A percentile compares a stretch with the other conserved stretches of the same genome.
phyloP scores from a whole-genome alignment of 2,888 invertebrate species.

The Eledona agricola region DNA sequence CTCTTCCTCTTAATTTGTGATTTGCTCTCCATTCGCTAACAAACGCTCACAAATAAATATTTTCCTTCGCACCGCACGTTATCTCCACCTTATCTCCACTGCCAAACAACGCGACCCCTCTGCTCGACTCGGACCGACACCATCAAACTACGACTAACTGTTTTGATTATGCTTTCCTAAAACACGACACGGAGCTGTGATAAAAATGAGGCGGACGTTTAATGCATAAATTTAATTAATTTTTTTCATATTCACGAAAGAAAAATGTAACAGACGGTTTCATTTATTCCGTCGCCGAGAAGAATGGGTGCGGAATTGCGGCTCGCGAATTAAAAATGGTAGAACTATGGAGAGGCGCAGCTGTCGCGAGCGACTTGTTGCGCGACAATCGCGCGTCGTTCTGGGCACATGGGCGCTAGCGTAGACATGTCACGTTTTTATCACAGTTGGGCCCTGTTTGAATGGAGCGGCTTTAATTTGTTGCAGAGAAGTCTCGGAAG shows the following conservation, averaged over 20 bases:
- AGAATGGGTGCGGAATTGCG: neutral
- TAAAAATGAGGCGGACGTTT: constrained; percentile 23
- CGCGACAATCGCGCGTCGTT: no score
- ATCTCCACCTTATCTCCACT: no score
- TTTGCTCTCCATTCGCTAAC: no score
- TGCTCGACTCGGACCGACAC: no score
- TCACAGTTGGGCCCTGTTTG: constrained; percentile 46
- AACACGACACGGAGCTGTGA: constrained; percentile 23
- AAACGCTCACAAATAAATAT: no score
- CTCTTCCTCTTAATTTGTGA: no score
- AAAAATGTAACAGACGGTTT: constrained; percentile 3
- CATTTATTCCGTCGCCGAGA: constrained; percentile 2
- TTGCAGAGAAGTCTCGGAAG: constrained; percentile 74
- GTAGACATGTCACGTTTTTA: constrained; percentile 32
- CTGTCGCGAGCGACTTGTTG: no score
- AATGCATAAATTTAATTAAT: constrained; percentile 8
- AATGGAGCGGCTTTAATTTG: constrained; percentile 60
- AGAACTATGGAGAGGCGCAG: neutral
- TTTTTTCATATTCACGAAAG: neutral
- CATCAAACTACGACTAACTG: neutral
- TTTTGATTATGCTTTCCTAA: constrained; percentile 8
- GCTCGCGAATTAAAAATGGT: no score
- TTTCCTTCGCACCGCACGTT: no score
- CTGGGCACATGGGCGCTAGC: constrained; percentile 26
- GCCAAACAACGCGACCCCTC: no score